Conservation (phyloP, 1,140 invertebrate species). For the Meloidogyne hapla region DNA sequence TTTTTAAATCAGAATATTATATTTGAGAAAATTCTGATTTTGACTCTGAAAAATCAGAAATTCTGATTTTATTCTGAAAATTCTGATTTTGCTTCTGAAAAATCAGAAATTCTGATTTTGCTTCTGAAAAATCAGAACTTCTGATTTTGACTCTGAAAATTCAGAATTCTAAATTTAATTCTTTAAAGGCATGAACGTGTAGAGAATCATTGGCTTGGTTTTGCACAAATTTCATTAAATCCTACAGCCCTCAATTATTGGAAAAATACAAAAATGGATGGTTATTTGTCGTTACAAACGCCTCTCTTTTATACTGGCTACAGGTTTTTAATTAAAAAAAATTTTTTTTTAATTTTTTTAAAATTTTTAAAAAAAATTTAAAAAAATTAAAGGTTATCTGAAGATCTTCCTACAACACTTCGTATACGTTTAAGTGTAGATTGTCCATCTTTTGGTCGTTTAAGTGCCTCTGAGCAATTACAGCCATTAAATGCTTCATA, state of each 20-base stretch:
- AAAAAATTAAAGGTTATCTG: too few relatives aligned
- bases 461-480: too few relatives aligned
- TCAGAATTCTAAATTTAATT: neutral
- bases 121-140: neutral
- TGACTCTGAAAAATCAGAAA: too few relatives aligned
- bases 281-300: conserved; percentile 31
- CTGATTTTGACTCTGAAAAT: neutral
- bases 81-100: neutral
- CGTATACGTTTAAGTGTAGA: too few relatives aligned
- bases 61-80: neutral
- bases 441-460: conserved; percentile 2
- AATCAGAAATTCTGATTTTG: neutral
- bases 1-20: too few relatives aligned
- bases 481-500: too few relatives aligned
- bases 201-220: conserved; percentile 39
- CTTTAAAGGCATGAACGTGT: conserved; percentile 20
- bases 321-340: conserved; percentile 21
- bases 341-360: conserved; percentile 9
- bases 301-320: conserved; percentile 49
- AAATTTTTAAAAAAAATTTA: conserved; percentile 13
- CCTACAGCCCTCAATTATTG: conserved; percentile 27
- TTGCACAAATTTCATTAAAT: conserved; percentile 39
- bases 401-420: too few relatives aligned
- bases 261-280: conserved; percentile 40
- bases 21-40: too few relatives aligned